phyloP scores from a whole-genome alignment of 2,797 vertebrate species.

The Lithobates pipiens region DNA sequence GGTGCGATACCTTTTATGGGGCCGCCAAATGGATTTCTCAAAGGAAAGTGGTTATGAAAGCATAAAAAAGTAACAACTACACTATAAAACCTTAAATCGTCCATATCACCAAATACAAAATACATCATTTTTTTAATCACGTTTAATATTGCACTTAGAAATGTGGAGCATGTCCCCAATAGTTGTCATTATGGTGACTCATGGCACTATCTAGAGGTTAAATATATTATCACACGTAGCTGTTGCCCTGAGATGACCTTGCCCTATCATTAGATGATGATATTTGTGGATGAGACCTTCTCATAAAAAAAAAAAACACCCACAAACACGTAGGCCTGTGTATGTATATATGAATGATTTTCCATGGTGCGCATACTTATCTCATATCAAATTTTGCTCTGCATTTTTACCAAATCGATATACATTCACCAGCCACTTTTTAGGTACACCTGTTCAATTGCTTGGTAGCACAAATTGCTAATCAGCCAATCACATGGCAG shows the following conservation, averaged over 20 bases:
- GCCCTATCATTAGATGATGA: not conserved
- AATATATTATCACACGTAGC: not conserved
- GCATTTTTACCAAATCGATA: no score
- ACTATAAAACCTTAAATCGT: slow-evolving; percentile 27
- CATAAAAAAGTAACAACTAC: slow-evolving; percentile 49
- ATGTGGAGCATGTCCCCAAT: not conserved
- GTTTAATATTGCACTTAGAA: not conserved
- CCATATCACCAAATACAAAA: slow-evolving; percentile 44
- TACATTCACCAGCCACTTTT: no score
- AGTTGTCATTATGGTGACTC: not conserved
- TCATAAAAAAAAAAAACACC: not conserved
- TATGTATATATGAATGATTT: not conserved
- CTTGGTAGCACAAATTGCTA: no score
- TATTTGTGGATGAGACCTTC: not conserved
- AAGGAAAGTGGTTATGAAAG: slow-evolving; percentile 45
- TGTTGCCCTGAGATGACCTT: slow-evolving; percentile 2
- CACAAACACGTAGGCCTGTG: not conserved
- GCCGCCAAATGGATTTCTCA: slow-evolving; percentile 50
- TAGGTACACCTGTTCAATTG: no score
- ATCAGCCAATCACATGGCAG: no score
- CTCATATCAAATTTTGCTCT: no score
- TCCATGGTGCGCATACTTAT: no score
- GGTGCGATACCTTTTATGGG: slow-evolving; percentile 60
- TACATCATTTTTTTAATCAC: slow-evolving; percentile 33
- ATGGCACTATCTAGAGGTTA: slow-evolving; percentile 11